phyloP scores from a whole-genome alignment of 92 coral and sea anemone genomes.

The Diadumene lineata region DNA sequence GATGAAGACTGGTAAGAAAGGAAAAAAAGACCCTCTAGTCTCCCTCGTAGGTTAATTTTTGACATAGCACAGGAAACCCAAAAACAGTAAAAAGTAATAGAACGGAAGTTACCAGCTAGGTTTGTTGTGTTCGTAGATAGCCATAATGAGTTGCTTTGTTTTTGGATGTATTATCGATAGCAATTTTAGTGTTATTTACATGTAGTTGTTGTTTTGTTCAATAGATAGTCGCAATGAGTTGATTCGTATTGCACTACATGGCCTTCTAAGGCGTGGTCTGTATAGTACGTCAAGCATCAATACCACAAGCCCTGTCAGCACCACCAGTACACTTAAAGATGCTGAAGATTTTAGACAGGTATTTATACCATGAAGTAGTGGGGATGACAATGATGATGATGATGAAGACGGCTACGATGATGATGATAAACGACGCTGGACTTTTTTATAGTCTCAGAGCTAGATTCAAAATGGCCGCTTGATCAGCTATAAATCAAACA shows the following conservation, averaged over 20 bases:
- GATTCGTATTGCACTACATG: constrained; percentile 63
- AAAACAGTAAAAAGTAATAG: too few relatives aligned
- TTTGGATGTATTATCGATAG: not conserved
- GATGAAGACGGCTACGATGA: not conserved
- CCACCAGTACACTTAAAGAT: constrained; percentile 69
- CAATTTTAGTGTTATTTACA: not conserved
- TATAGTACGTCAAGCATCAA: constrained; percentile 55
- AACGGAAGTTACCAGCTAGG: too few relatives aligned
- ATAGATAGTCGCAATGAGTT: constrained; percentile 83
- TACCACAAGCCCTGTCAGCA: constrained; percentile 49
- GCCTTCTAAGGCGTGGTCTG: constrained; percentile 61
- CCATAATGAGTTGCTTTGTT: not conserved
- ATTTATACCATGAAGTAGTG: too few relatives aligned
- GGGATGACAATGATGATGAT: not conserved
- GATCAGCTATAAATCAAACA: too few relatives aligned
- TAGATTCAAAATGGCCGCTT: too few relatives aligned
- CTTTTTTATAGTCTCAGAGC: too few relatives aligned
- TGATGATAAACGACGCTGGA: not conserved
- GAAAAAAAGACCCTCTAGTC: too few relatives aligned
- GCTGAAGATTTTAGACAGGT: constrained; percentile 80
- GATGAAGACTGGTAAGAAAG: too few relatives aligned
- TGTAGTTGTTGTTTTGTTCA: not conserved
- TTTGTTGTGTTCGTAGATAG: not conserved
- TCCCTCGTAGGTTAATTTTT: too few relatives aligned
- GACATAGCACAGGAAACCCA: too few relatives aligned